phyloP scores from a whole-genome alignment of 1,140 invertebrate species.

The Leucophenga varia region DNA sequence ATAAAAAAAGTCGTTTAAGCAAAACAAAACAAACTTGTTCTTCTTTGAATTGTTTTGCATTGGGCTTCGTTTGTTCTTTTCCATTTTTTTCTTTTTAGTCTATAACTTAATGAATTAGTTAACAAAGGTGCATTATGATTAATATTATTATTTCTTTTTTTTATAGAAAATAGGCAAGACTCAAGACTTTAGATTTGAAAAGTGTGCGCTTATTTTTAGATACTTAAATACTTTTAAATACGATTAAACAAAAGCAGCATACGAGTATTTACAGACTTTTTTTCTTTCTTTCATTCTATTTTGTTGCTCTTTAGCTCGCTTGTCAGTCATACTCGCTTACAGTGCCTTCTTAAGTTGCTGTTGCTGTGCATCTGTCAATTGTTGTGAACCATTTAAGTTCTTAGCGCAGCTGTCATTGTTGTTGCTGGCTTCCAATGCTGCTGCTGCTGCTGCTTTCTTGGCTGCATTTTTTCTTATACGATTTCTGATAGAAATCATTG shows the following conservation, averaged over 20 bases:
- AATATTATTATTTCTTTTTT: no score
- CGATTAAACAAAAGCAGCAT: no score
- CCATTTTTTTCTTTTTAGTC: constrained; percentile 29
- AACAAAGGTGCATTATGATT: constrained; percentile 53
- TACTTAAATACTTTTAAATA: no score
- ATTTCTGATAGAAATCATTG: constrained; percentile 76
- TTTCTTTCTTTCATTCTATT: no score
- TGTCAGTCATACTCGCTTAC: no score
- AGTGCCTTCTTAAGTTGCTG: constrained; percentile 46
- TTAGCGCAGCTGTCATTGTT: constrained; percentile 46
- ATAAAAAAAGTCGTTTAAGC: no score
- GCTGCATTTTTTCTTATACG: constrained; percentile 60
- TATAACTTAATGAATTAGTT: constrained; percentile 53
- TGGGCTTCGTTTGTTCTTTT: constrained; percentile 9
- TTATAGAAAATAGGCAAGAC: no score
- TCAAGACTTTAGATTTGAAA: no score
- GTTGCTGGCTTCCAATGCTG: constrained; percentile 22
- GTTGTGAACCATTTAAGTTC: constrained; percentile 35
- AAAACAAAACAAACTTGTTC: no score
- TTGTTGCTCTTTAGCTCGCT: no score
- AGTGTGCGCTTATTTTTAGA: no score
- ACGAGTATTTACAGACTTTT: no score
- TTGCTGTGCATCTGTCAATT: constrained; percentile 15
- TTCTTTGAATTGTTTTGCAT: constrained; percentile 15
- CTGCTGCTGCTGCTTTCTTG: constrained; percentile 19